phyloP scores from a whole-genome alignment of 2,888 invertebrate species.

The Drosophila ezoana region DNA sequence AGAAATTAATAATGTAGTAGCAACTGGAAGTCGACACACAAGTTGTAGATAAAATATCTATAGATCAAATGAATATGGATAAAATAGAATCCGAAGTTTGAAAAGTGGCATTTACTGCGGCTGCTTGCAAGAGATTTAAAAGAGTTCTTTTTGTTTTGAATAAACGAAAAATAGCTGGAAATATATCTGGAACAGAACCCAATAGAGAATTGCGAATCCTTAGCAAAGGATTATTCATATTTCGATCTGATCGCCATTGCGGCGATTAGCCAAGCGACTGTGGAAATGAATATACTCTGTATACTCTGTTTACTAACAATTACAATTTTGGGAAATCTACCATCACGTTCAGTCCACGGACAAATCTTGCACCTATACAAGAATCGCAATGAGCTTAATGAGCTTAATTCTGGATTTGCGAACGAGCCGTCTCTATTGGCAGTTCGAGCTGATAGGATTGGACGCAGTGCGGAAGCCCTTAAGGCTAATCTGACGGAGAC shows the following conservation, averaged over 20 bases:
- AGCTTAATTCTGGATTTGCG: neutral
- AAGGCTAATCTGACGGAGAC: conserved; percentile 28
- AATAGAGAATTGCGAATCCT: conserved; percentile 5
- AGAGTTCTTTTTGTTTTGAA: no score
- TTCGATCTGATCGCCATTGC: conserved; percentile 31
- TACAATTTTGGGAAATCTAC: conserved; percentile 35
- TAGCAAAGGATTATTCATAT: conserved; percentile 5
- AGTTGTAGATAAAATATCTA: conserved; percentile 2
- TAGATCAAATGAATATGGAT: conserved; percentile 30
- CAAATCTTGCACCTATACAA: conserved; percentile 15
- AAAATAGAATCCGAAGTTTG: conserved; percentile 1
- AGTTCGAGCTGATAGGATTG: conserved; percentile 29
- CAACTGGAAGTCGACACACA: conserved; percentile 16
- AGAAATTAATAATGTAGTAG: conserved; percentile 28
- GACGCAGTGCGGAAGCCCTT: conserved; percentile 7
- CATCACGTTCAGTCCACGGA: conserved; percentile 3
- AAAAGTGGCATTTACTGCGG: conserved; percentile 6
- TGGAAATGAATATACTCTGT: conserved; percentile 60
- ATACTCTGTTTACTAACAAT: conserved; percentile 40
- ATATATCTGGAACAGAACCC: neutral
- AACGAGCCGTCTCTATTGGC: conserved; percentile 5
- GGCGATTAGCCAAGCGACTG: conserved; percentile 32
- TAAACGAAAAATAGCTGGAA: neutral
- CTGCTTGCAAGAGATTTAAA: conserved; percentile 4
- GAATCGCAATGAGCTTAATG: conserved; percentile 9